phyloP scores from a whole-genome alignment of 2,797 vertebrate genomes.

The Crax fasciolata region DNA sequence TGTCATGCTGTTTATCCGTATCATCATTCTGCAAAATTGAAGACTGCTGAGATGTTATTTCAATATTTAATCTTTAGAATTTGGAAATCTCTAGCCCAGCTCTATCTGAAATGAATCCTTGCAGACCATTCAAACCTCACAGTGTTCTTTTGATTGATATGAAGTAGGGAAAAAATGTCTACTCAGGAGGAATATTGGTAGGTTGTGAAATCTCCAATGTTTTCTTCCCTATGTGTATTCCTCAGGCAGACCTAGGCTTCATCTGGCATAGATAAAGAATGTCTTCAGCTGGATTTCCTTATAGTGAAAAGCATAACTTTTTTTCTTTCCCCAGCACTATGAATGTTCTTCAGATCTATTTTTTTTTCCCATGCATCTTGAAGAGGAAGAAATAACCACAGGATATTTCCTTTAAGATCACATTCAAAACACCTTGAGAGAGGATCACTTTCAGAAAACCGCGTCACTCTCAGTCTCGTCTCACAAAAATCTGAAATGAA shows the following conservation, averaged over 20 bases:
- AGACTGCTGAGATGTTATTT: constrained; percentile 14
- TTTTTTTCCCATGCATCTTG: background rate
- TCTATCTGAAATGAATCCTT: background rate
- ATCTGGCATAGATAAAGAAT: background rate
- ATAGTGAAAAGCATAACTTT: background rate
- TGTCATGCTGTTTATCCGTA: background rate
- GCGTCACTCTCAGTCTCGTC: background rate
- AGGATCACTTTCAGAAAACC: background rate
- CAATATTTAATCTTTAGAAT: constrained; percentile 39
- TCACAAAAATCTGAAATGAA: background rate
- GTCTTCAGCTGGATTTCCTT: background rate
- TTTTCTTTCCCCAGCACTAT: background rate
- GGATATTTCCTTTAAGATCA: background rate
- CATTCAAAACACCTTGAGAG: background rate
- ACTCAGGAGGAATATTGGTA: background rate
- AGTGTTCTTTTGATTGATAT: background rate
- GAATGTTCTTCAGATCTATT: background rate
- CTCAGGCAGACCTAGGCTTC: background rate
- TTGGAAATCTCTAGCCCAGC: background rate
- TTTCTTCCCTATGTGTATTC: background rate
- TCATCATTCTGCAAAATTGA: background rate
- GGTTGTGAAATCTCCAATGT: background rate
- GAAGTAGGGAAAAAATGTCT: background rate
- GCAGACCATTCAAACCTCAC: background rate
- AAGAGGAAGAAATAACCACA: background rate